Evolutionary conservation across 2,888 invertebrate species (phyloP).

Genomic region (Tuta absoluta): DNA sequence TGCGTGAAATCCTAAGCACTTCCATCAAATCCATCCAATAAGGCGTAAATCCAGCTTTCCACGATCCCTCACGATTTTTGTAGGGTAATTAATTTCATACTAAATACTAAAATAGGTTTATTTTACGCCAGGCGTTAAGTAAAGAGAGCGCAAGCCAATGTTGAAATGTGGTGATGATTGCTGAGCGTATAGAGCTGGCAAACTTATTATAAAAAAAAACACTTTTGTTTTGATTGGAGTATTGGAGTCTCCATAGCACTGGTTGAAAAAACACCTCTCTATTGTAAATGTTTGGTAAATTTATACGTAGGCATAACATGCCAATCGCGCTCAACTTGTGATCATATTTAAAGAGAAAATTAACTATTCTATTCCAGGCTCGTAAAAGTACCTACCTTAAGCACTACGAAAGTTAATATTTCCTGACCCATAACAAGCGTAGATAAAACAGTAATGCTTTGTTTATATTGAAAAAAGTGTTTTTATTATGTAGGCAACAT

Average conservation of each 20-base stretch:
- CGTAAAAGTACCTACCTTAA: too few relatives aligned
- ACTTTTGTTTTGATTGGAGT: neutral
- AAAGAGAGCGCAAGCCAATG: slow-evolving; percentile 34
- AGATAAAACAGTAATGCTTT: too few relatives aligned
- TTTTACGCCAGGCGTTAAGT: slow-evolving; percentile 55
- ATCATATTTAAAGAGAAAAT: too few relatives aligned
- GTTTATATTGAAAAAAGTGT: too few relatives aligned
- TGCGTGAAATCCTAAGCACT: slow-evolving; percentile 40
- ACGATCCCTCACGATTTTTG: slow-evolving; percentile 50
- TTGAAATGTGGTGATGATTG: slow-evolving; percentile 12
- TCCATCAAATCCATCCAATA: slow-evolving; percentile 57
- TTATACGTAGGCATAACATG: too few relatives aligned
- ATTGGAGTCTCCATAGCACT: neutral
- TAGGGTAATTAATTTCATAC: slow-evolving; percentile 69
- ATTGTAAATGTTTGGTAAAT: too few relatives aligned
- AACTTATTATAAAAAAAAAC: neutral
- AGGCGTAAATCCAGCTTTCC: slow-evolving; percentile 49
- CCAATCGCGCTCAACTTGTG: too few relatives aligned
- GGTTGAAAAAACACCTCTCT: too few relatives aligned
- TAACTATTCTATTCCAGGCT: too few relatives aligned
- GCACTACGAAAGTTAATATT: too few relatives aligned
- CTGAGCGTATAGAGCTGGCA: slow-evolving; percentile 1
- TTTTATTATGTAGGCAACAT: too few relatives aligned
- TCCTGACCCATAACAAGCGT: too few relatives aligned
- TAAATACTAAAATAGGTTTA: slow-evolving; percentile 73